Conservation (phyloP, 2,113 vertebrate species). For the Phaethon lepturus region DNA sequence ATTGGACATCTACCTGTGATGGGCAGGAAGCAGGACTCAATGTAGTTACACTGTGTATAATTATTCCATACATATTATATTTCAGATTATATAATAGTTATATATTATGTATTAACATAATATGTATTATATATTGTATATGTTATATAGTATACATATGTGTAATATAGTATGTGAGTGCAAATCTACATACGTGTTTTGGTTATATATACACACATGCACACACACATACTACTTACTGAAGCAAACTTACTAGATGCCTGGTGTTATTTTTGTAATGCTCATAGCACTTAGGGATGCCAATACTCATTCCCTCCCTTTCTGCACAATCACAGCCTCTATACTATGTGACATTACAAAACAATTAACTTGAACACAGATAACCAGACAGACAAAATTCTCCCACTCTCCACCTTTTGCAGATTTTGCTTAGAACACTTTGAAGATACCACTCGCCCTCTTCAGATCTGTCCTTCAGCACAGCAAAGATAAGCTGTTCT, state of each 20-base stretch:
- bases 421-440: neutral
- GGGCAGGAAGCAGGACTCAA: neutral
- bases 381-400: neutral
- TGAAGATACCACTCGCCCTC: neutral
- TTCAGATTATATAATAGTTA: neutral
- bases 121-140: neutral
- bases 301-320: neutral
- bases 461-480: neutral
- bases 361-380: neutral
- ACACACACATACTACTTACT: neutral
- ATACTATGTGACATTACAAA: neutral
- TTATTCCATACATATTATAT: neutral
- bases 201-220: neutral
- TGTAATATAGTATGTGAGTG: neutral
- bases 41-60: neutral
- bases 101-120: neutral
- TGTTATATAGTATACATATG: neutral
- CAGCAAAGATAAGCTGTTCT: neutral
- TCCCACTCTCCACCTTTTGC: neutral
- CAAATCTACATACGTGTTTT: neutral
- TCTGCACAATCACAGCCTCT: neutral
- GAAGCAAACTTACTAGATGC: neutral
- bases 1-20: neutral
- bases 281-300: neutral
- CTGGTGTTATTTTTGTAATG: neutral